Conservation (phyloP, 2,113 vertebrate genomes). For the Siniperca chuatsi region DNA sequence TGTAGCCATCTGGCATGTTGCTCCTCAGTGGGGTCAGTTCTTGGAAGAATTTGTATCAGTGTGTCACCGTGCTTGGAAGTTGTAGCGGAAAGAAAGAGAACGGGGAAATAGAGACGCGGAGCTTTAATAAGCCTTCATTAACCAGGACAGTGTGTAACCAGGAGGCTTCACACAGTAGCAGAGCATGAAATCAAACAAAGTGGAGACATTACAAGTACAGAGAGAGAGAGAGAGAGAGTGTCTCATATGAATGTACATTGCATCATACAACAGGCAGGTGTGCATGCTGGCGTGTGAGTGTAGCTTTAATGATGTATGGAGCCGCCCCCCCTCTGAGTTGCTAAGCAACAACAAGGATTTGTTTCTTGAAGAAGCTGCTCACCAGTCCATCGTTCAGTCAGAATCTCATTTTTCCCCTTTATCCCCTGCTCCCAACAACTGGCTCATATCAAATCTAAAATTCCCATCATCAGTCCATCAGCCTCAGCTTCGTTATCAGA, state of each 20-base stretch:
- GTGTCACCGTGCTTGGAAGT: neutral
- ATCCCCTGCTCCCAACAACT: neutral
- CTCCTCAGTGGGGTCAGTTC: conserved; percentile 5
- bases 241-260: neutral
- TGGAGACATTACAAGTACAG: neutral
- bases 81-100: neutral
- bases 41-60: conserved; percentile 5
- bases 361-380: conserved; percentile 45
- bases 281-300: conserved; percentile 7
- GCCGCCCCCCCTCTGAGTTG: conserved; percentile 62
- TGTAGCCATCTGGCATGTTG: conserved; percentile 57
- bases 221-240: neutral
- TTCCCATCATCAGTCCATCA: neutral
- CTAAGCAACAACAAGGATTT: conserved; percentile 75
- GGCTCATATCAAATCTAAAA: neutral
- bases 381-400: conserved; percentile 8
- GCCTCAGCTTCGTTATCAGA: neutral
- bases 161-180: neutral
- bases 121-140: neutral
- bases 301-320: conserved; percentile 58
- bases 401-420: neutral
- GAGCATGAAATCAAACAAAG: conserved; percentile 17
- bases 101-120: neutral
- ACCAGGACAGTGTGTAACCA: neutral
- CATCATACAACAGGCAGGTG: conserved; percentile 47